Percentiles rank a stretch among this genome's conserved stretches.
phyloP scores from a whole-genome alignment of 2,888 invertebrate genomes.

The Scaeva pyrastri region DNA sequence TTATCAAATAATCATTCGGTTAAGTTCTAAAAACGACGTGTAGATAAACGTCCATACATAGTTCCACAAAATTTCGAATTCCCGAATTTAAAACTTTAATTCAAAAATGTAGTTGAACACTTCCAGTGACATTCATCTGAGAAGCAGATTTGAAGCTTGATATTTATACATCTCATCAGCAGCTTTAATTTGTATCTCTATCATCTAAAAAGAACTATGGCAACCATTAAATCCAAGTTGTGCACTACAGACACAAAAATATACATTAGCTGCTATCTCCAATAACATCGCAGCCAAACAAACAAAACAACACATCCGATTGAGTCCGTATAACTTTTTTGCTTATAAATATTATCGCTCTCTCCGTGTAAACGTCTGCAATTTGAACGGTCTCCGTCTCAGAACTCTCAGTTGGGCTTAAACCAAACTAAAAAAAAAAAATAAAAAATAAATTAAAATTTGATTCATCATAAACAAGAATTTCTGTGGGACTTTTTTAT shows the following conservation, averaged over 20 bases:
- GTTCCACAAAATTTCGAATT: no score
- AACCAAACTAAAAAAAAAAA: background rate
- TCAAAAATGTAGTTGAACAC: no score
- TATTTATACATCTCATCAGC: no score
- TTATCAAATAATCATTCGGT: no score
- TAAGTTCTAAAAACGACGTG: no score
- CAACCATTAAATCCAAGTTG: background rate
- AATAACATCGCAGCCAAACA: background rate
- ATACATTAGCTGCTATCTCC: background rate
- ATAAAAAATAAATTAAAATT: conserved; percentile 14
- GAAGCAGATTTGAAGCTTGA: no score
- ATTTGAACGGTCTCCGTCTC: background rate
- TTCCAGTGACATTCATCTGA: no score
- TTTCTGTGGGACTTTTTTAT: conserved; percentile 39
- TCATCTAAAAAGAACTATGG: background rate
- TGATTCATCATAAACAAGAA: conserved; percentile 62
- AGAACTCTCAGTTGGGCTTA: background rate
- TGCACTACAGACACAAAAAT: background rate
- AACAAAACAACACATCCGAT: background rate
- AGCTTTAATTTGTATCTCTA: no score
- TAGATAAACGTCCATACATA: no score
- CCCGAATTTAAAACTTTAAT: no score
- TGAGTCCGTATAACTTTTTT: no score
- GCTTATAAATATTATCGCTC: background rate
- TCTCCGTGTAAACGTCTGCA: background rate